These are phyloP conservation scores for Puma concolor DNA, from an alignment of 2,113 vertebrate genomes.

Conservation along the genomic window DNA sequence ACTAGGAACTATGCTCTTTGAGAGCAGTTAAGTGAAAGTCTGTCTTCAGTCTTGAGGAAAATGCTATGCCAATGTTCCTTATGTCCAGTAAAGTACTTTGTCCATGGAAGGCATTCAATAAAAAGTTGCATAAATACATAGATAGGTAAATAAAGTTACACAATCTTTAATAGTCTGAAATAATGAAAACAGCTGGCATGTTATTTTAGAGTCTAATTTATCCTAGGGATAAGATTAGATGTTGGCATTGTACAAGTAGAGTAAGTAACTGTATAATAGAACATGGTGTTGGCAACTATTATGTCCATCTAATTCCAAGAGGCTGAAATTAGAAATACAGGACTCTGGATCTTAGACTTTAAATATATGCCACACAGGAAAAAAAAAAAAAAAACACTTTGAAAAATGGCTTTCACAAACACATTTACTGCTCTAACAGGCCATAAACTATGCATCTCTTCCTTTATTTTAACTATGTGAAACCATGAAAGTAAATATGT, in stretches of 20 bases:
- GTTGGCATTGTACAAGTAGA: not conserved
- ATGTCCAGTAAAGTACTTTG: not conserved
- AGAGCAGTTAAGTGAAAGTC: not conserved
- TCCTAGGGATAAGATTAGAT: not conserved
- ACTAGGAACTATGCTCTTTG: not conserved
- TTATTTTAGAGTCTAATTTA: not conserved
- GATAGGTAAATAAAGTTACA: not conserved
- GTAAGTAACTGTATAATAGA: not conserved
- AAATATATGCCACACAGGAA: not conserved
- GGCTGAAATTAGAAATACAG: not conserved
- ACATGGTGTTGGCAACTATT: not conserved
- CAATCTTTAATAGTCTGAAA: not conserved
- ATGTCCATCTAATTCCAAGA: not conserved
- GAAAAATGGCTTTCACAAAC: not conserved
- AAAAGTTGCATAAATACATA: not conserved
- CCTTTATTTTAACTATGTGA: slow-evolving; percentile 42
- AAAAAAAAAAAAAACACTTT: not conserved
- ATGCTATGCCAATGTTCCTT: too few species aligned
- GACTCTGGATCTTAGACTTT: not conserved
- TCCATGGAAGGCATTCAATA: not conserved
- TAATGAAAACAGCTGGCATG: not conserved
- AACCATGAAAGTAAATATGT: slow-evolving; percentile 9
- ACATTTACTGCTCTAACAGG: not conserved
- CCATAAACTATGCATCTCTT: not conserved
- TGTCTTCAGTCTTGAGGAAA: not conserved